Conservation (phyloP, 1,140 invertebrate species). For the Caenorhabditis elegans region DNA sequence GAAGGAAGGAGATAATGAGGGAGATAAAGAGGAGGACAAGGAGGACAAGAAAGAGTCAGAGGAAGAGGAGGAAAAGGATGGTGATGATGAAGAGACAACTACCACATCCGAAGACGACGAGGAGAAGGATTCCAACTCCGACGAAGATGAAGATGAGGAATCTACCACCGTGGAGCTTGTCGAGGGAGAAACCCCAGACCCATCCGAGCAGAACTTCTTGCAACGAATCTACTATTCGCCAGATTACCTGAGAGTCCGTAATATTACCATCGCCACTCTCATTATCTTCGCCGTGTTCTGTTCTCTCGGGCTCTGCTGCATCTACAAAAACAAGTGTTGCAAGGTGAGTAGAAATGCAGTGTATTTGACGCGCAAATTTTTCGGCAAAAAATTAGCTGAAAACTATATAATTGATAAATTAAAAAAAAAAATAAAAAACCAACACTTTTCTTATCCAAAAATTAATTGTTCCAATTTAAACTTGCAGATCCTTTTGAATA, state of each 20-base stretch:
- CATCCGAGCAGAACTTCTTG: neutral
- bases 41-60: neutral
- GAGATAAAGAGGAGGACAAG: neutral
- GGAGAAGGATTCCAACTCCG: neutral
- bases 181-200: neutral
- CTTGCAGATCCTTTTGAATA: too few relatives aligned
- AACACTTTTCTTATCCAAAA: too few relatives aligned
- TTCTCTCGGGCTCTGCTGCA: neutral
- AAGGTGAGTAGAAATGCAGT: neutral
- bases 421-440: too few relatives aligned
- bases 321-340: neutral
- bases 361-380: too few relatives aligned
- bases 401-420: too few relatives aligned
- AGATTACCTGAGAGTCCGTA: neutral
- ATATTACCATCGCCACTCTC: neutral
- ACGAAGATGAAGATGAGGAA: neutral
- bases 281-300: neutral
- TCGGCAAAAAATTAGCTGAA: too few relatives aligned
- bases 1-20: neutral
- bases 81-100: neutral
- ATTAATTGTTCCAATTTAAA: too few relatives aligned
- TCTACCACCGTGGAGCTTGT: neutral
- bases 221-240: neutral
- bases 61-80: neutral
- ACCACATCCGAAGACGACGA: neutral